These are phyloP conservation scores for Tapirus terrestris DNA, from an alignment of 2,113 vertebrate species.

Conservation along the genomic window DNA sequence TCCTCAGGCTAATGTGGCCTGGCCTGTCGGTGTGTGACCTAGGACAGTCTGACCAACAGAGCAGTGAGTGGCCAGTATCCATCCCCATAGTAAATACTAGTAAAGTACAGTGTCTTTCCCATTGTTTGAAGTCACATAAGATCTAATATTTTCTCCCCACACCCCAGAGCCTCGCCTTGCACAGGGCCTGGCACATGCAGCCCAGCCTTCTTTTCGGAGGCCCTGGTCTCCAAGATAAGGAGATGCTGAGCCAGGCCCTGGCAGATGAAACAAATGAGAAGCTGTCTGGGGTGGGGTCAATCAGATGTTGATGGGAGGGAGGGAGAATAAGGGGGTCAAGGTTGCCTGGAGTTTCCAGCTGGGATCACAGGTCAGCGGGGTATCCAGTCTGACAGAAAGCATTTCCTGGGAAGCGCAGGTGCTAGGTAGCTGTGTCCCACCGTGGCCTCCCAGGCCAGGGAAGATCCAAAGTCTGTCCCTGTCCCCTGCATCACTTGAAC, in stretches of 20 bases:
- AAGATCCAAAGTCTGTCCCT: background rate
- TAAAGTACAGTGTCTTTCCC: background rate
- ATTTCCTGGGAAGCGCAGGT: background rate
- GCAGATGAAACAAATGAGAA: background rate
- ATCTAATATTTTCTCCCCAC: background rate
- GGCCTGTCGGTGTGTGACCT: background rate
- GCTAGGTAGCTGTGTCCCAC: background rate
- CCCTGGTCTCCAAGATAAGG: background rate
- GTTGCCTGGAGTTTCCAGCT: background rate
- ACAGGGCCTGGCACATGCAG: no score
- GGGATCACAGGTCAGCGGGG: background rate
- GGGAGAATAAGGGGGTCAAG: background rate
- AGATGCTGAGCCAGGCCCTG: background rate
- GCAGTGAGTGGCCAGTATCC: background rate
- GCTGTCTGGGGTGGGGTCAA: no score
- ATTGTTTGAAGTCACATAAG: background rate
- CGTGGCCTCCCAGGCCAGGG: background rate
- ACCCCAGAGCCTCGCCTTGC: background rate
- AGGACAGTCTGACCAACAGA: background rate
- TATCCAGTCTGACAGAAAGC: background rate
- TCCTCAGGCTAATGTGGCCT: background rate
- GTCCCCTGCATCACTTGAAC: background rate
- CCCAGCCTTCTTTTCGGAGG: background rate
- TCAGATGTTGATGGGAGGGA: background rate
- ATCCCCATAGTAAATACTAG: background rate